phyloP scores from a whole-genome alignment of 2,113 vertebrate genomes.

The Cyrtonyx montezumae region DNA sequence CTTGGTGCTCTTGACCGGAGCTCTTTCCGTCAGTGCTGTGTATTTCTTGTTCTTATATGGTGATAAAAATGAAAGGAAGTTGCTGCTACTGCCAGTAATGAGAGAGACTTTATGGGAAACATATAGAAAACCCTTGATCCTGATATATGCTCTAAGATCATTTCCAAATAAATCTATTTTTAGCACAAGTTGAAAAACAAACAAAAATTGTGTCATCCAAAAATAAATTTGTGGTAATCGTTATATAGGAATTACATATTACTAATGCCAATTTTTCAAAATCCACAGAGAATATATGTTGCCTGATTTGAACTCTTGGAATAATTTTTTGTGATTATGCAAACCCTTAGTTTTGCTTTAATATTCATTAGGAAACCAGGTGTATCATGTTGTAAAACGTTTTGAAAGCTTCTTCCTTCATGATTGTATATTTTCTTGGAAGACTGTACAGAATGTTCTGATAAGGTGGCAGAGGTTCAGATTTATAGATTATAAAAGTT shows the following conservation, averaged over 20 bases:
- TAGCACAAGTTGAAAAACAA: background rate
- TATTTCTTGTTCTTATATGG: background rate
- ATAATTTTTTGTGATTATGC: background rate
- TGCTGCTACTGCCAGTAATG: background rate
- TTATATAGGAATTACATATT: background rate
- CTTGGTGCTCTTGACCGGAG: background rate
- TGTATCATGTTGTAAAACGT: background rate
- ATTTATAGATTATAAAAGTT: background rate
- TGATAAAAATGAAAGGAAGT: background rate
- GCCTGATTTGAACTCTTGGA: background rate
- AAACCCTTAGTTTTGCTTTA: background rate
- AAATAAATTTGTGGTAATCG: background rate
- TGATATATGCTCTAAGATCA: background rate
- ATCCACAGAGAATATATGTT: accelerated
- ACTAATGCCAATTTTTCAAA: background rate
- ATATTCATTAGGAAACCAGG: background rate
- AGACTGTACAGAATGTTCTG: background rate
- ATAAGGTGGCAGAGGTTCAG: background rate
- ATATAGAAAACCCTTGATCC: background rate
- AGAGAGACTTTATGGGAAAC: background rate
- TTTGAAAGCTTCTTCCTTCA: background rate
- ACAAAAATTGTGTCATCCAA: background rate
- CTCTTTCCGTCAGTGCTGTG: background rate
- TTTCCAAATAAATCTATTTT: background rate
- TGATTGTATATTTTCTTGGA: background rate